Evolutionary conservation across 2,888 invertebrate genomes (phyloP), one percentile per base, ranked within the genome.

Genomic region (Acronicta leporina): DNA sequence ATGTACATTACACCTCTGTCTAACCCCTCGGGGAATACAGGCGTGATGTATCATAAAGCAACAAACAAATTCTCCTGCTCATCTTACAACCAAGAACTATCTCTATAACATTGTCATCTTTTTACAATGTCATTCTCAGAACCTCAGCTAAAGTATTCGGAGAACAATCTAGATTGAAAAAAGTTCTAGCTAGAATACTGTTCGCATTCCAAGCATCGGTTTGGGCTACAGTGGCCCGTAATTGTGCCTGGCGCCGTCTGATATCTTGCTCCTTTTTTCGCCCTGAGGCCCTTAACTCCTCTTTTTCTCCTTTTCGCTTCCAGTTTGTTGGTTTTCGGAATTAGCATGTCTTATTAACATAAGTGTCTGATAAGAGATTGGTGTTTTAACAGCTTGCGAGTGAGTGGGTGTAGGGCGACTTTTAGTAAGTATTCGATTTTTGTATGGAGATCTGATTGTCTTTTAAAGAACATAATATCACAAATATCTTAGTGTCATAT

Each of bases 321-420:
- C 78, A 82, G 88, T 88, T 91, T 94, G 94, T 94, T 94, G 94
- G 92, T 94, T 94, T 94, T 94, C 87, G 90, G 89, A 94, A 94
- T 94, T 94, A 94, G 94, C 92, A 91, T 92, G 94, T 94, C 94
- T 93, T 93, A 92, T 94, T 94, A 93, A 90, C 94, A 92, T 94
- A 91, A 88, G 92, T 89, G 90, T 87, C 87, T 85, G 92, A 92
- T 93, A 92, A 88, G 80, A 84, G 89, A 92, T 94, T 91, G 89
- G 86, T 90, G 90, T 91, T 91, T 91, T 88, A 90, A 89, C 91
- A 84, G 89, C 85, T 88, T 69, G 50, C 49, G 41, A 40, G 25
- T 53, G 48, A 52, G 15, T 16, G 15, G 62, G 9, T 13, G 30
- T 6, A n/a, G 8, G 41, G 42, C 43, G 59, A 51, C 35, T 60